Evolutionary conservation across 2,113 vertebrate genomes (phyloP).

Genomic region (Litocranius walleri): DNA sequence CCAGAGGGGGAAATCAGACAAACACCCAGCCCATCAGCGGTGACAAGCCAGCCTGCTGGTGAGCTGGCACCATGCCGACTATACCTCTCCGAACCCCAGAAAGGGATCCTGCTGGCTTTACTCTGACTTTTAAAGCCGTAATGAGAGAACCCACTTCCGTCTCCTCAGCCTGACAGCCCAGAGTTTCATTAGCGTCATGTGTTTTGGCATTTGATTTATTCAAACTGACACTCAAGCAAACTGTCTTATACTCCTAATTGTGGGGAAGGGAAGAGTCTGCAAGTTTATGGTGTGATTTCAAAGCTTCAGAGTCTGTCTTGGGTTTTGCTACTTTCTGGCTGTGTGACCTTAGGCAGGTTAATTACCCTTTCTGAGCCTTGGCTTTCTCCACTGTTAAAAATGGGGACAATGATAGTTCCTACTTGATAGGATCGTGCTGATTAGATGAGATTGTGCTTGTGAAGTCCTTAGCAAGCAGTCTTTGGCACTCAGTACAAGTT

Average conservation of each 20-base stretch:
- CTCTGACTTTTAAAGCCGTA: background rate
- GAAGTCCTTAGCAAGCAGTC: background rate
- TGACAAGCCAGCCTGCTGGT: background rate
- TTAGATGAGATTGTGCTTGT: background rate
- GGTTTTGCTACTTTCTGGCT: background rate
- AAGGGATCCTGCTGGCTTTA: background rate
- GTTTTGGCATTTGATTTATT: conserved; percentile 46
- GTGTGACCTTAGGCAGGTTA: background rate
- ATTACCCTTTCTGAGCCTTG: background rate
- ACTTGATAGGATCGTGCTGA: background rate
- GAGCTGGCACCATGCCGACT: background rate
- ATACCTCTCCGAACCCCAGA: background rate
- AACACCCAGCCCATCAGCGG: too few relatives aligned
- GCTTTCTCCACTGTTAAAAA: background rate
- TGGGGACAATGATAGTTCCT: too few relatives aligned
- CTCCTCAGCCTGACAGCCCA: background rate
- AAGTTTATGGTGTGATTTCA: background rate
- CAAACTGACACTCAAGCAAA: background rate
- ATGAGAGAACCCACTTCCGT: conserved; percentile 10
- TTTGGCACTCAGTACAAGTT: background rate
- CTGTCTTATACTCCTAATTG: background rate
- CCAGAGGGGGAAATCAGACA: background rate
- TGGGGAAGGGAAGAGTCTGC: background rate
- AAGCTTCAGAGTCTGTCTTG: background rate
- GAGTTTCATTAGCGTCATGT: background rate